phyloP scores from a whole-genome alignment of 1,140 invertebrate species.

The Drosophila pallidifrons region DNA sequence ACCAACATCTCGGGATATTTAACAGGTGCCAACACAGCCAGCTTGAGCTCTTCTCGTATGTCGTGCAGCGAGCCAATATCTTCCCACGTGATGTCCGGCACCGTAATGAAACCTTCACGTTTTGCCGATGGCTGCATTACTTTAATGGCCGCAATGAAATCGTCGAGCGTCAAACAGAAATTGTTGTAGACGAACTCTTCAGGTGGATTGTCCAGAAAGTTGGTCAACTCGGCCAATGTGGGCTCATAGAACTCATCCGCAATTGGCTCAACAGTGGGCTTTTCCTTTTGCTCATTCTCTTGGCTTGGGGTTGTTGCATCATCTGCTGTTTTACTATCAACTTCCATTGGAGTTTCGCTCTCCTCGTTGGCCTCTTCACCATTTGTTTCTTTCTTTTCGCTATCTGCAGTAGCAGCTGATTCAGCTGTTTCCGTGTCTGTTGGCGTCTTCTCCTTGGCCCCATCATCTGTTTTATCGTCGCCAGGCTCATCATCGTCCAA shows the following conservation, averaged over 20 bases:
- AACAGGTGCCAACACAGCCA: slow-evolving; percentile 96
- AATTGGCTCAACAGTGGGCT: background rate
- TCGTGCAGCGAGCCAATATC: slow-evolving; percentile 97
- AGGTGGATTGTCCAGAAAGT: slow-evolving; percentile 86
- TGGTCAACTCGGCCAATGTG: slow-evolving; percentile 83
- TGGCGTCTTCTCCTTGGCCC: background rate
- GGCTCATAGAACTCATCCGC: slow-evolving; percentile 69
- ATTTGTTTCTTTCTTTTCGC: slow-evolving; percentile 50
- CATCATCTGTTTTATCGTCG: slow-evolving; percentile 52
- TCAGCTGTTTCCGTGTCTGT: slow-evolving; percentile 14
- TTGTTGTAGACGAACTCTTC: slow-evolving; percentile 79
- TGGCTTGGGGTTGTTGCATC: background rate
- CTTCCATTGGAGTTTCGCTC: slow-evolving; percentile 49
- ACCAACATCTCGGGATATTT: slow-evolving; percentile 93
- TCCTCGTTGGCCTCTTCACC: slow-evolving; percentile 32
- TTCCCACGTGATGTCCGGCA: slow-evolving; percentile 98
- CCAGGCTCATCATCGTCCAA: slow-evolving; percentile 71
- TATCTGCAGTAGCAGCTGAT: background rate
- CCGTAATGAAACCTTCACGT: slow-evolving; percentile 98
- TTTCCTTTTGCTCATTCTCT: background rate
- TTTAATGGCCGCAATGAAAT: slow-evolving; percentile 92
- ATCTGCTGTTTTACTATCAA: slow-evolving; percentile 47
- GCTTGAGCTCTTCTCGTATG: slow-evolving; percentile 95
- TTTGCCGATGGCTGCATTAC: slow-evolving; percentile 96
- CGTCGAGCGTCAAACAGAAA: slow-evolving; percentile 89